Percentiles rank a stretch among this genome's conserved stretches.
Evolutionary conservation across 2,888 invertebrate genomes (phyloP).

Genomic region (Beris morrisii): DNA sequence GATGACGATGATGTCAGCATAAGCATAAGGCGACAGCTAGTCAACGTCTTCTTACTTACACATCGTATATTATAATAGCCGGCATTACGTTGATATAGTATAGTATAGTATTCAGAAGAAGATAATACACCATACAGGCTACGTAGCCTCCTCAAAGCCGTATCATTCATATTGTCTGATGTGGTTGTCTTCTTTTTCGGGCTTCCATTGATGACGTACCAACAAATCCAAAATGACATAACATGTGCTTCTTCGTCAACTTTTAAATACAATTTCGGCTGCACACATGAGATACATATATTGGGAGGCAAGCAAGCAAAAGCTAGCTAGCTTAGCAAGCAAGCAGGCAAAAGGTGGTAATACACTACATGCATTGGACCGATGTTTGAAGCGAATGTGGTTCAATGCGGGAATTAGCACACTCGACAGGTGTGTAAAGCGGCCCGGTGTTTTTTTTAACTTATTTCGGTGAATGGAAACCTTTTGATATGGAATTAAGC

Average conservation of each 20-base stretch:
- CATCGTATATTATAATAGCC: slow-evolving; percentile 2
- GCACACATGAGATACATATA: too few relatives aligned
- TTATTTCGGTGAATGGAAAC: slow-evolving; percentile 30
- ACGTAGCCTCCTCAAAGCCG: too few relatives aligned
- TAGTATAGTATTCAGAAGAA: too few relatives aligned
- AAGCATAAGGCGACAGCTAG: slow-evolving; percentile 23
- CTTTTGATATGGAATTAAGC: slow-evolving; percentile 26
- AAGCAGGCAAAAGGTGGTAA: too few relatives aligned
- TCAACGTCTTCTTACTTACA: slow-evolving; percentile 21
- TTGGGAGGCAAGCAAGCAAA: too few relatives aligned
- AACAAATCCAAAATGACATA: slow-evolving; percentile 24
- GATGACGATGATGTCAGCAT: too few relatives aligned
- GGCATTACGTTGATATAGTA: too few relatives aligned
- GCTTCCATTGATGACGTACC: slow-evolving; percentile 29
- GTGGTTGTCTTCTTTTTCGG: slow-evolving; percentile 15
- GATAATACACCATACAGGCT: too few relatives aligned
- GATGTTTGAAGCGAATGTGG: slow-evolving; percentile 19
- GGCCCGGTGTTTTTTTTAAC: slow-evolving; percentile 7
- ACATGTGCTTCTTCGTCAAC: slow-evolving; percentile 28
- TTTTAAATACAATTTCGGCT: slow-evolving; percentile 25
- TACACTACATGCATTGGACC: slow-evolving; percentile 25
- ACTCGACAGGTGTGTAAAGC: slow-evolving; percentile 31
- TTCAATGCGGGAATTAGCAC: slow-evolving; percentile 28
- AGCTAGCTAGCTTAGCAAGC: too few relatives aligned
- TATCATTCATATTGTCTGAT: not conserved